phyloP scores from a whole-genome alignment of 2,113 vertebrate genomes.

The Furnarius figulus region DNA sequence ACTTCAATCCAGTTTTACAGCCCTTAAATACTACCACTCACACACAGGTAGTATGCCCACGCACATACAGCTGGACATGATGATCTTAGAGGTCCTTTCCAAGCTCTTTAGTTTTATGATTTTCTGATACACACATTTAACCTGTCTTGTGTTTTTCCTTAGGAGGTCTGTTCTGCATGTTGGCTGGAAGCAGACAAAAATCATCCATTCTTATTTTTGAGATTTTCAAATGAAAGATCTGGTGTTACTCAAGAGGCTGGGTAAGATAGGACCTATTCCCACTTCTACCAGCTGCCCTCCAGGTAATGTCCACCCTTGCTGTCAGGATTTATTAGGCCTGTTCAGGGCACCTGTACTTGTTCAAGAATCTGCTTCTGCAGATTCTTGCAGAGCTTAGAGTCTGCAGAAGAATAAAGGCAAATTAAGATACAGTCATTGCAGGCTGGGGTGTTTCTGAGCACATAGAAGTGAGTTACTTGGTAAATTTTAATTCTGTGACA shows the following conservation, averaged over 20 bases:
- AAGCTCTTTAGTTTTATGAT: background rate
- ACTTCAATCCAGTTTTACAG: background rate
- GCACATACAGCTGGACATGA: rapidly evolving
- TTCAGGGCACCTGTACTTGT: background rate
- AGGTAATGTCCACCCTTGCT: background rate
- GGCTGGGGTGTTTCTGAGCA: background rate
- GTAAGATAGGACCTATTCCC: background rate
- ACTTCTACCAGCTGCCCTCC: background rate
- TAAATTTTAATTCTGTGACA: background rate
- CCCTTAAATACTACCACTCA: background rate
- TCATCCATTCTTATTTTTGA: background rate
- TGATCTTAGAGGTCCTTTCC: background rate
- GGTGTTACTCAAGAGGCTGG: background rate
- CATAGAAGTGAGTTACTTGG: background rate
- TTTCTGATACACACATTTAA: background rate
- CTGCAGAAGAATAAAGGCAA: background rate
- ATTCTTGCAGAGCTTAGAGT: background rate
- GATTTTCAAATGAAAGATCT: background rate
- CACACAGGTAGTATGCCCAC: no score
- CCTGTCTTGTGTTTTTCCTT: background rate
- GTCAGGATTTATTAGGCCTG: background rate
- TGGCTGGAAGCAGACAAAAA: background rate
- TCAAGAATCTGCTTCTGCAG: background rate
- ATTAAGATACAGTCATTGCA: background rate
- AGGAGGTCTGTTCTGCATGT: background rate